phyloP scores from a whole-genome alignment of 2,113 vertebrate genomes.

The Callopanchax toddi region DNA sequence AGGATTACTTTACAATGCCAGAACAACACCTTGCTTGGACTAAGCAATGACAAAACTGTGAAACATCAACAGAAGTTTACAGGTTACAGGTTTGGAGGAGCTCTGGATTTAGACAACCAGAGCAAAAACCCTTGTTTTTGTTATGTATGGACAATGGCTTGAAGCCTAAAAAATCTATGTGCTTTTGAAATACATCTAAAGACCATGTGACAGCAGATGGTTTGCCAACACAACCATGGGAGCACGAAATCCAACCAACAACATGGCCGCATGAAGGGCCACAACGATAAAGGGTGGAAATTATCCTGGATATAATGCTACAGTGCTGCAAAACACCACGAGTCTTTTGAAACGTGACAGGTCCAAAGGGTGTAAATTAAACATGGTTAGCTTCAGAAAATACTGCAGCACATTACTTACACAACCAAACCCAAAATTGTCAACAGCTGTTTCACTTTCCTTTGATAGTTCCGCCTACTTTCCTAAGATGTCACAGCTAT shows the following conservation, averaged over 20 bases:
- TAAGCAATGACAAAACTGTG: neutral
- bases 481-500: constrained; percentile 39
- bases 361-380: constrained; percentile 37
- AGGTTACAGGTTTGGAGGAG: constrained; percentile 19
- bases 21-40: constrained; percentile 14
- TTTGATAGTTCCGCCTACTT: constrained; percentile 28
- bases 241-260: constrained; percentile 36
- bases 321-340: constrained; percentile 15
- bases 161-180: neutral
- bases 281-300: constrained; percentile 1
- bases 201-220: constrained; percentile 19
- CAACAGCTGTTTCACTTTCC: constrained; percentile 45
- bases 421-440: constrained; percentile 39
- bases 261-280: constrained; percentile 44
- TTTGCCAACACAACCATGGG: constrained; percentile 22
- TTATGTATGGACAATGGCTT: neutral
- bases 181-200: constrained; percentile 30
- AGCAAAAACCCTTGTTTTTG: neutral
- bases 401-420: constrained; percentile 29
- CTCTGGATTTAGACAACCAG: constrained; percentile 17
- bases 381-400: constrained; percentile 40
- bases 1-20: constrained; percentile 18
- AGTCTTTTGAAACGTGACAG: constrained; percentile 22
- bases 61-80: constrained; percentile 25
- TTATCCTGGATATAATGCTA: constrained; percentile 14